phyloP scores from a whole-genome alignment of 2,888 invertebrate genomes.

The Gerris lacustris region DNA sequence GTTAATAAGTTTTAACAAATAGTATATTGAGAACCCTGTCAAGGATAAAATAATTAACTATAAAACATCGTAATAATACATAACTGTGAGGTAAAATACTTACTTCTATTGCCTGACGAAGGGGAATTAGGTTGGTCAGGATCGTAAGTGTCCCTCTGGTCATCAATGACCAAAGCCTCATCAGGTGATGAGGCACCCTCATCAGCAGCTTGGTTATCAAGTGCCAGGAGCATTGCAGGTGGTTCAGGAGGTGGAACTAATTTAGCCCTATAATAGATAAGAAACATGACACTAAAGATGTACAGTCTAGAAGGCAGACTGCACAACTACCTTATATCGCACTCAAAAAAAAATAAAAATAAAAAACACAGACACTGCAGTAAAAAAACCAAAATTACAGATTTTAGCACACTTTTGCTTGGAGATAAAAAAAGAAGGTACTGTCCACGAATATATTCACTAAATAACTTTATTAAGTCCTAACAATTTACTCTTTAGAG shows the following conservation, averaged over 20 bases:
- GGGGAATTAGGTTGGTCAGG: constrained; percentile 27
- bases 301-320: neutral
- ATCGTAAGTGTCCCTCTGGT: constrained; percentile 26
- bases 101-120: constrained; percentile 11
- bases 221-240: constrained; percentile 37
- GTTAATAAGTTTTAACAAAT: too few relatives aligned
- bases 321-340: neutral
- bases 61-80: too few relatives aligned
- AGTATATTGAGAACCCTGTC: too few relatives aligned
- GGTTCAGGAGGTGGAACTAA: constrained; percentile 39
- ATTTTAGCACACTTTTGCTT: too few relatives aligned
- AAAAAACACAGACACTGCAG: neutral
- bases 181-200: constrained; percentile 40
- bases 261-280: constrained; percentile 23
- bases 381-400: too few relatives aligned
- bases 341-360: constrained; percentile 1
- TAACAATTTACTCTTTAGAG: too few relatives aligned
- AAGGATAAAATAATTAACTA: too few relatives aligned
- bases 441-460: too few relatives aligned
- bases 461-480: too few relatives aligned
- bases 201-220: constrained; percentile 27
- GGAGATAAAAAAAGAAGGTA: too few relatives aligned
- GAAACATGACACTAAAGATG: neutral
- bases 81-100: too few relatives aligned
- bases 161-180: constrained; percentile 48